These are phyloP conservation scores for Perithous albicinctus DNA, from an alignment of 2,888 invertebrate genomes.

Conservation along the genomic window DNA sequence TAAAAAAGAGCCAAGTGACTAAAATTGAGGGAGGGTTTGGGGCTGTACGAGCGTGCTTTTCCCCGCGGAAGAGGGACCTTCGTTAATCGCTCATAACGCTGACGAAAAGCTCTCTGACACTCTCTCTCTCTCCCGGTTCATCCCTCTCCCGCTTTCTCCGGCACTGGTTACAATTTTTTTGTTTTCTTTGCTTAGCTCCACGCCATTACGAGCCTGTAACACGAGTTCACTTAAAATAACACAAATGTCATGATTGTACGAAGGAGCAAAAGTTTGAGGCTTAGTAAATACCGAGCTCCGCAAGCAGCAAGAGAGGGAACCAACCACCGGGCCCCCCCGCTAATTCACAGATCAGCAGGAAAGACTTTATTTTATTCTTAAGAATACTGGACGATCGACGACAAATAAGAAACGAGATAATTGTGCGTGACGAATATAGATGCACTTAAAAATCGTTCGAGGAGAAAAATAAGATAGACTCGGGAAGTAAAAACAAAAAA, in stretches of 20 bases:
- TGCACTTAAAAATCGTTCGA: constrained; percentile 31
- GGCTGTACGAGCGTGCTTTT: constrained; percentile 4
- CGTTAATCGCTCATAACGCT: constrained; percentile 18
- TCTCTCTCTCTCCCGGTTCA: too few species aligned
- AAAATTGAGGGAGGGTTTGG: too few species aligned
- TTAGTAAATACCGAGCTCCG: neutral
- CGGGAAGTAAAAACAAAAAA: constrained; percentile 36
- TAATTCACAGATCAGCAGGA: constrained; percentile 8
- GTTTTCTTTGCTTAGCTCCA: neutral
- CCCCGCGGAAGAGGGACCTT: constrained; percentile 27
- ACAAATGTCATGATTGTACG: constrained; percentile 56
- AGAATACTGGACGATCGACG: constrained; percentile 69
- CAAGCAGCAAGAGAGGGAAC: neutral
- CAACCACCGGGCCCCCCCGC: too few species aligned
- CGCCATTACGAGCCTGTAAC: constrained; percentile 15
- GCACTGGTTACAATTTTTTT: neutral
- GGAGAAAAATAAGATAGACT: constrained; percentile 18
- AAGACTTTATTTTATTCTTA: constrained; percentile 54
- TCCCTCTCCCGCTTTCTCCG: constrained; percentile 8
- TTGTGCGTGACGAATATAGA: constrained; percentile 61
- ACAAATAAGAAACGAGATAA: constrained; percentile 15
- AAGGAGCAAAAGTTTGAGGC: constrained; percentile 7
- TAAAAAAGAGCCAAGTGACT: neutral
- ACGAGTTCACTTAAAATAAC: constrained; percentile 28
- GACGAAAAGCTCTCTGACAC: neutral